A percentile compares a stretch with the other conserved stretches of the same genome.
phyloP scores from a whole-genome alignment of 1,140 invertebrate species.

The Drosophila subobscura region DNA sequence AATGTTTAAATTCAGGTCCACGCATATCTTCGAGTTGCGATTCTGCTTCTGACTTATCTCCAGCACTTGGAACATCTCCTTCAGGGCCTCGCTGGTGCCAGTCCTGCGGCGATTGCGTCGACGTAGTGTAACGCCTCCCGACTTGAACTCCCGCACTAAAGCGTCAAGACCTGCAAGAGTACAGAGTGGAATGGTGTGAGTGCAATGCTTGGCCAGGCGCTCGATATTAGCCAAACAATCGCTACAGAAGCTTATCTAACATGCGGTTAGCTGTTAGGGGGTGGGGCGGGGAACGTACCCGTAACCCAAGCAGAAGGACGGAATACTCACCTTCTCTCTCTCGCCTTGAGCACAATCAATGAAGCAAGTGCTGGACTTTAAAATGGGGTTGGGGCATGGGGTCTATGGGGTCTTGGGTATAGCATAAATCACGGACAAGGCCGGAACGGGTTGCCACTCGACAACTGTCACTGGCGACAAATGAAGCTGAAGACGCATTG shows the following conservation, averaged over 20 bases:
- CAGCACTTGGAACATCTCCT: constrained; percentile 83
- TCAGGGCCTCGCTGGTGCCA: constrained; percentile 74
- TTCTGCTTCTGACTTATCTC: constrained; percentile 83
- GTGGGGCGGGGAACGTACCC: background rate
- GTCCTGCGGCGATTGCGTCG: constrained; percentile 73
- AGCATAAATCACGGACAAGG: constrained; percentile 58
- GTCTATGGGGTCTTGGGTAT: constrained; percentile 2
- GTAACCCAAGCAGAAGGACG: constrained; percentile 17
- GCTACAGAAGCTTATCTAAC: constrained; percentile 35
- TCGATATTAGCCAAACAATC: constrained; percentile 17
- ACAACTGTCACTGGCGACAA: constrained; percentile 70
- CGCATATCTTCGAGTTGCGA: constrained; percentile 77
- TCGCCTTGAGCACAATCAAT: constrained; percentile 22
- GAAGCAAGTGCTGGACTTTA: constrained; percentile 52
- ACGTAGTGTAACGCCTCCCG: constrained; percentile 78
- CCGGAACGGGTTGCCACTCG: constrained; percentile 46
- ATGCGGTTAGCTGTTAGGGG: constrained; percentile 62
- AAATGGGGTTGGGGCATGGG: background rate
- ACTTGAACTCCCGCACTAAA: constrained; percentile 82
- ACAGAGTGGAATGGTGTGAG: background rate
- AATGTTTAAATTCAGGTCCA: constrained; percentile 59
- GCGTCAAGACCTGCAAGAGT: constrained; percentile 82
- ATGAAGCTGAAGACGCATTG: constrained; percentile 67
- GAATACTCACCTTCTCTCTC: constrained; percentile 50
- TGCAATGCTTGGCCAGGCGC: background rate